These are phyloP conservation scores for Castor canadensis DNA, from an alignment of 2,113 vertebrate genomes.

Conservation along the genomic window DNA sequence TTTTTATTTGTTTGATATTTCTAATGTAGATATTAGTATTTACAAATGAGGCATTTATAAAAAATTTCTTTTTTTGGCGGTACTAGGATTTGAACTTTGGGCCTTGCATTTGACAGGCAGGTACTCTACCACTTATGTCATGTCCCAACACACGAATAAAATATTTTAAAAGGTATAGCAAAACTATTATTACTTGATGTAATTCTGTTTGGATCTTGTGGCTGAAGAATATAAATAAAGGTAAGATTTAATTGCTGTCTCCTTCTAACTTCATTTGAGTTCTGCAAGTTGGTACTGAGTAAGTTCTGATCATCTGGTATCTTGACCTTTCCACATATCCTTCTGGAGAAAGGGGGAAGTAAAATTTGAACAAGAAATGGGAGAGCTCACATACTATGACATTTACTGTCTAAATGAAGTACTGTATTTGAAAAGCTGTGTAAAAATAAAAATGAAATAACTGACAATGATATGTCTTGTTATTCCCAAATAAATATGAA, in stretches of 20 bases:
- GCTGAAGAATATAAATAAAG: conserved; percentile 38
- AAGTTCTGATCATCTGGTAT: conserved; percentile 73
- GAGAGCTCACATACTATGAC: conserved; percentile 57
- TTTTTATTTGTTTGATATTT: conserved; percentile 41
- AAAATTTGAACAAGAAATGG: conserved; percentile 57
- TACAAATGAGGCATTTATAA: background rate
- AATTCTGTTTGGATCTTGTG: conserved; percentile 31
- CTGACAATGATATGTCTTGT: background rate
- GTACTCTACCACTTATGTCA: too few species aligned
- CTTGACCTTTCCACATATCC: conserved; percentile 76
- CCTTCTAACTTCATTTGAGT: conserved; percentile 75
- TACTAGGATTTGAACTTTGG: too few species aligned
- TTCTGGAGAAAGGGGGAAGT: conserved; percentile 56
- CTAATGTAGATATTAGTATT: background rate
- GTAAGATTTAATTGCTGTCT: conserved; percentile 66
- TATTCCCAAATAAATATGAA: conserved; percentile 51
- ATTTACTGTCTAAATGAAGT: conserved; percentile 64
- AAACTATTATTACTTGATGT: background rate
- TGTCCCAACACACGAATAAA: too few species aligned
- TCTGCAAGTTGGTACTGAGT: conserved; percentile 71
- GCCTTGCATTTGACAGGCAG: too few species aligned
- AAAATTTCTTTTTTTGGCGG: too few species aligned
- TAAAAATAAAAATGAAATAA: conserved; percentile 67
- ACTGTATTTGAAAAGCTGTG: conserved; percentile 46
- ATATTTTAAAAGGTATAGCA: background rate